phyloP scores from a whole-genome alignment of 2,888 invertebrate genomes.

The Ophion costatus region DNA sequence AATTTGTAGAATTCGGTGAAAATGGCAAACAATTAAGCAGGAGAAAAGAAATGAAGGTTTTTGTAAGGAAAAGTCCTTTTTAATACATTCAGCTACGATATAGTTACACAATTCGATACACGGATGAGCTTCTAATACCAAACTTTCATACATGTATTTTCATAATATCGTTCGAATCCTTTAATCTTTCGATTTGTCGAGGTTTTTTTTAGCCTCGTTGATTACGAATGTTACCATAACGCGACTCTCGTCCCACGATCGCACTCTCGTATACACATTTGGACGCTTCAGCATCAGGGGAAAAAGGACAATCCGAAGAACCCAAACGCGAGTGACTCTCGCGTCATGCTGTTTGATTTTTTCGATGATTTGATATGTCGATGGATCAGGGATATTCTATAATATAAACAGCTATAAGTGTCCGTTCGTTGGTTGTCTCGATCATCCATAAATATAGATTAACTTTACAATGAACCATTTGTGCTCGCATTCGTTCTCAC shows the following conservation, averaged over 20 bases:
- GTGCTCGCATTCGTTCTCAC: not conserved
- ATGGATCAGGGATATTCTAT: slow-evolving; percentile 70
- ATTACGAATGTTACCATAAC: not conserved
- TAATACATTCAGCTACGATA: slow-evolving; percentile 79
- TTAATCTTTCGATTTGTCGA: slow-evolving; percentile 40
- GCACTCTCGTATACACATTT: slow-evolving; percentile 34
- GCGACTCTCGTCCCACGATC: not conserved
- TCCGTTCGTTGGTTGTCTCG: slow-evolving; percentile 48
- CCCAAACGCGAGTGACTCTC: slow-evolving; percentile 22
- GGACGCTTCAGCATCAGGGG: slow-evolving; percentile 8
- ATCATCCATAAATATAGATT: slow-evolving; percentile 48
- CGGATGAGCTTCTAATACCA: slow-evolving; percentile 66
- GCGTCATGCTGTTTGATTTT: slow-evolving; percentile 50
- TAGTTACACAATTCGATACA: slow-evolving; percentile 71
- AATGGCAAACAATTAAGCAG: not conserved
- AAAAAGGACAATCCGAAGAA: not conserved
- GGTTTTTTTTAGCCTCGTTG: slow-evolving; percentile 16
- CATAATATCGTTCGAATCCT: slow-evolving; percentile 27
- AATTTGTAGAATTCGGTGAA: not conserved
- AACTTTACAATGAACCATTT: slow-evolving; percentile 28
- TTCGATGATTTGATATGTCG: slow-evolving; percentile 77
- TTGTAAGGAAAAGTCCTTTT: slow-evolving; percentile 74
- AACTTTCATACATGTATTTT: slow-evolving; percentile 68
- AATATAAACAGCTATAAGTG: slow-evolving; percentile 47
- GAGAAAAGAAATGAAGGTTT: not conserved